Evolutionary conservation across 2,888 invertebrate species (phyloP).

Genomic region (Biston stratarius): DNA sequence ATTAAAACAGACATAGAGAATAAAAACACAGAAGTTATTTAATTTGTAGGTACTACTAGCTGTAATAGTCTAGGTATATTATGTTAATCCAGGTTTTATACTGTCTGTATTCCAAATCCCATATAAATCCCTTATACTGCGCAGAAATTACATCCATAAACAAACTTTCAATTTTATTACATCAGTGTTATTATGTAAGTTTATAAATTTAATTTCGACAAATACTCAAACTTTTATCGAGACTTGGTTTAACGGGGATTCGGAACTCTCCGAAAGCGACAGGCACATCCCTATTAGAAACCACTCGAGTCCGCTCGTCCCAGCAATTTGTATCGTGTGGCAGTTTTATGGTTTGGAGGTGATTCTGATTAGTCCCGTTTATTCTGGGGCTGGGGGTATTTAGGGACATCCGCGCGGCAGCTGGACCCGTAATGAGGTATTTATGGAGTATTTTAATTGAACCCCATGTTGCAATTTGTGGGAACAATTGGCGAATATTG

Average conservation of each 20-base stretch:
- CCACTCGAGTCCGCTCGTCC: slow-evolving; percentile 13
- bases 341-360: slow-evolving; percentile 58
- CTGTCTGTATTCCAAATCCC: too few species aligned
- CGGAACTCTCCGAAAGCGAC: neutral
- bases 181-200: too few species aligned
- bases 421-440: slow-evolving; percentile 57
- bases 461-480: slow-evolving; percentile 33
- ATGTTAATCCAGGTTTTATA: too few species aligned
- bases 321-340: slow-evolving; percentile 69
- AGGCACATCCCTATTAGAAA: slow-evolving; percentile 8
- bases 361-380: slow-evolving; percentile 63
- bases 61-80: too few species aligned
- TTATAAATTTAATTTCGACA: too few species aligned
- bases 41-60: too few species aligned
- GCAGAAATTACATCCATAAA: too few species aligned
- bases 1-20: too few species aligned
- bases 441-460: slow-evolving; percentile 48
- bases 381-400: slow-evolving; percentile 55
- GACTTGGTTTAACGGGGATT: neutral
- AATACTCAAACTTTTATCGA: neutral
- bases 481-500: slow-evolving; percentile 34
- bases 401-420: slow-evolving; percentile 65
- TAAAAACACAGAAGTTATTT: too few species aligned
- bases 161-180: too few species aligned
- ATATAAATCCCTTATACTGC: too few species aligned